Evolutionary conservation across 2,113 vertebrate species (phyloP).

Genomic region (Origma solitaria): DNA sequence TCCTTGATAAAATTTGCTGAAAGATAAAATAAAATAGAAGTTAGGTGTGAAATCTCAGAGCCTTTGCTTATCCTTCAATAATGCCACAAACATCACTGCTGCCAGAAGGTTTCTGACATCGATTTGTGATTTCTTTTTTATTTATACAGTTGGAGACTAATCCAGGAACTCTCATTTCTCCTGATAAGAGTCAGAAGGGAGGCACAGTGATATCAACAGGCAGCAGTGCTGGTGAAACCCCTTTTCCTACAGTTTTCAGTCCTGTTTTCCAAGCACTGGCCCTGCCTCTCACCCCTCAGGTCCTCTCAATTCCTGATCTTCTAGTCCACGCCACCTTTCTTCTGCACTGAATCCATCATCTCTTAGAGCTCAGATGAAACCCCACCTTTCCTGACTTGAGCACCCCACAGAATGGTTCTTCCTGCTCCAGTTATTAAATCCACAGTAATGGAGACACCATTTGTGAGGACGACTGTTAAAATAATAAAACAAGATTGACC

Average conservation of each 20-base stretch:
- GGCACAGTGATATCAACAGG: not conserved
- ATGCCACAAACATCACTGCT: not conserved
- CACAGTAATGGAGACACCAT: not conserved
- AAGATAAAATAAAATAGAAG: not conserved
- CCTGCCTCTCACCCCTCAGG: not conserved
- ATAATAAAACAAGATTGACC: constrained; percentile 12
- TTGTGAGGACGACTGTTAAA: constrained; percentile 2
- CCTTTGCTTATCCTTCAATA: not conserved
- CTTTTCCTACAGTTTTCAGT: not conserved
- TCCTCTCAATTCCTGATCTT: not conserved
- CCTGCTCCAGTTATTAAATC: not conserved
- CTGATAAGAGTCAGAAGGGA: not conserved
- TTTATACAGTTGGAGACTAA: not conserved
- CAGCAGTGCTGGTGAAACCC: not conserved
- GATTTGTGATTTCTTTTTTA: not conserved
- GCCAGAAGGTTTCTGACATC: not conserved
- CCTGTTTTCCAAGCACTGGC: not conserved
- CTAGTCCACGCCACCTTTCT: not conserved
- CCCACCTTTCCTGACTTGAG: not conserved
- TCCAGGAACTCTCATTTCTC: not conserved
- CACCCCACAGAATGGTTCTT: not conserved
- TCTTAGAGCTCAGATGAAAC: not conserved
- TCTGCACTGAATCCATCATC: not conserved
- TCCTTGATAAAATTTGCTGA: constrained; percentile 87
- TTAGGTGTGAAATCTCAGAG: not conserved